A percentile compares a stretch with the other conserved stretches of the same genome.
Conservation (phyloP, 1,140 invertebrate species). For the Cephus cinctus region DNA sequence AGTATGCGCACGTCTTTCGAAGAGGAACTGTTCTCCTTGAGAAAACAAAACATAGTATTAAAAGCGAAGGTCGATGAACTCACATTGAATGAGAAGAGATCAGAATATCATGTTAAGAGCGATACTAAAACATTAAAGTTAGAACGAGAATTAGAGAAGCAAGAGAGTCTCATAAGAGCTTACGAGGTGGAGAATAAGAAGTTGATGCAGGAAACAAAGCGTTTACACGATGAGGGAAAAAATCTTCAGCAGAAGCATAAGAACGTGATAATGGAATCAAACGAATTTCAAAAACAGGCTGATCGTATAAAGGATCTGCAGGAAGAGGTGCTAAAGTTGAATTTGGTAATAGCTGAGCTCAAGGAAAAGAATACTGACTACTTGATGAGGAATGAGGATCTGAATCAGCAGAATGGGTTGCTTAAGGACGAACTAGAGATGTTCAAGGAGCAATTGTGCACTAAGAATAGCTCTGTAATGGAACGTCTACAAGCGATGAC, state of each 20-base stretch:
- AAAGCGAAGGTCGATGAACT: conserved; percentile 47
- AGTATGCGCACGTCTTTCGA: conserved; percentile 45
- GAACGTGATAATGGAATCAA: conserved; percentile 17
- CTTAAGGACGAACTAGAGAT: conserved; percentile 49
- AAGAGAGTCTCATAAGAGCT: conserved; percentile 42
- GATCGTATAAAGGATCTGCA: conserved; percentile 46
- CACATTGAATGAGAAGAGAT: conserved; percentile 27
- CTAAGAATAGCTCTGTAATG: conserved; percentile 50
- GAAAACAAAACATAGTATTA: conserved; percentile 50
- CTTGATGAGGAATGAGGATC: conserved; percentile 42
- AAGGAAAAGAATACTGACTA: conserved; percentile 42
- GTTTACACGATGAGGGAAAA: conserved; percentile 41
- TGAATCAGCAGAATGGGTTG: conserved; percentile 42
- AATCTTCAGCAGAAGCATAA: conserved; percentile 29
- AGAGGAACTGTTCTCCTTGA: conserved; percentile 46
- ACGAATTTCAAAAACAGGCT: conserved; percentile 32
- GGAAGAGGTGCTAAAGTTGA: conserved; percentile 42
- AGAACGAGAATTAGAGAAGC: conserved; percentile 46
- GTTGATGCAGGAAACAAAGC: conserved; percentile 40
- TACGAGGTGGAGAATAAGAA: conserved; percentile 50
- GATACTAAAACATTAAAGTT: conserved; percentile 31
- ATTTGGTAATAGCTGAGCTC: conserved; percentile 40
- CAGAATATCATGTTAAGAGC: conserved; percentile 17
- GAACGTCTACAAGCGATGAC: conserved; percentile 45
- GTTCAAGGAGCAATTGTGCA: conserved; percentile 49